Evolutionary conservation across 2,113 vertebrate genomes (phyloP), one percentile per base, ranked within the genome.

Genomic region (Junco hyemalis): DNA sequence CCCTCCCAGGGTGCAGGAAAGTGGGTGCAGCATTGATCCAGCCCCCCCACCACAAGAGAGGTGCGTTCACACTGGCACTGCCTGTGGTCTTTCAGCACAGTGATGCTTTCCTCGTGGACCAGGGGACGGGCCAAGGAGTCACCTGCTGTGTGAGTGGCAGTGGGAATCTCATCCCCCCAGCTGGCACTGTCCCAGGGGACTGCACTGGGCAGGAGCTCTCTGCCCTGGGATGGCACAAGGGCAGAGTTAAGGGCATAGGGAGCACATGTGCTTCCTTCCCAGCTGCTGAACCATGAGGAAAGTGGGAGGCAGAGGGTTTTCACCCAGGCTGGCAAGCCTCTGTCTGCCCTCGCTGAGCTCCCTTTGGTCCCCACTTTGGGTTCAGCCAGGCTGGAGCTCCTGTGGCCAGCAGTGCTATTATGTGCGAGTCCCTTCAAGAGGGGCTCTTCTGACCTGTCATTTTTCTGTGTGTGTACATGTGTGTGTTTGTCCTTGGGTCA

Each of bases 401-500:
- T 66, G 45, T 4, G 15, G 88, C 73, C 78, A 81, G 77, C 0
- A 0, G 38, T 81, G 60, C 85, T 6, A 4, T 17, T 36, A 48
- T 1, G 45, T 80, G 56, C 0, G 7, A 84, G 54, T 60, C 59
- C 69, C 81, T 80, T 70, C 6, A 4, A 56, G 63, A 88, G 80
- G 83, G 76, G 45, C 63, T 72, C 40, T 96, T 98, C 98, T 98
- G 98, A 98, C 97, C 66, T 98, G 96, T 97, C 77, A 17, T 95
- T 98, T 97, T 97, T 98, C 97, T 97, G 95, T 97, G 95, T 98
- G 96, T 97, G 96, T 95, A 76, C 91, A 66, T 98, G 96, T 98
- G 88, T 97, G 97, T 98, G 94, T 98, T 96, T 98, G 97, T 97
- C 94, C 86, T 94, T 97, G 96, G 97, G 96, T 98, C 97, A 82